A percentile compares a stretch with the other conserved stretches of the same genome.
phyloP scores from a whole-genome alignment of 1,140 invertebrate species.

The Caenorhabditis brenneri region DNA sequence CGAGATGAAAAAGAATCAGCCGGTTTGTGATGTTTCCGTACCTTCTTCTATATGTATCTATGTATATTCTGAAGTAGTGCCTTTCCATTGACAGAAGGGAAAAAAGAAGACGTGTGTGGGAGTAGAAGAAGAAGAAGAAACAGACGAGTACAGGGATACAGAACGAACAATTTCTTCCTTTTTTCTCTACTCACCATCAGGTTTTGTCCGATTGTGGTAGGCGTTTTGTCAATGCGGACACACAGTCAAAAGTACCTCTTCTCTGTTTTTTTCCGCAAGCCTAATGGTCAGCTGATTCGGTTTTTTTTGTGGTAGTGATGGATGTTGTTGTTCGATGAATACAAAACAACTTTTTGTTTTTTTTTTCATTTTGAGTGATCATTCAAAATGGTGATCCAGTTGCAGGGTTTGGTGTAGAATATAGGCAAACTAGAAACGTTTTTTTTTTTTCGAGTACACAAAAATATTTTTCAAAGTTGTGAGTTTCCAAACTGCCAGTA shows the following conservation, averaged over 20 bases:
- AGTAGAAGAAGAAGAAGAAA: not conserved
- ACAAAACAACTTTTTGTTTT: not conserved
- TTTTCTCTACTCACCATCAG: not conserved
- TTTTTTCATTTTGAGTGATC: not conserved
- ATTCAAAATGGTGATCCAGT: not conserved
- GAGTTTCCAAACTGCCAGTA: too few relatives aligned
- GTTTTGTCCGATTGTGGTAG: constrained; percentile 22
- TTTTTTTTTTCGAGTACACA: too few relatives aligned
- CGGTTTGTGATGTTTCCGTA: not conserved
- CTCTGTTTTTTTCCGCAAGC: not conserved
- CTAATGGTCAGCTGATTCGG: constrained; percentile 7
- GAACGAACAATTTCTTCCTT: not conserved
- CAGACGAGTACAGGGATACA: not conserved
- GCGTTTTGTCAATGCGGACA: constrained; percentile 10
- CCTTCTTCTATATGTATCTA: constrained; percentile 26
- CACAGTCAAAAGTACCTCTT: not conserved
- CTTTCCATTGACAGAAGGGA: not conserved
- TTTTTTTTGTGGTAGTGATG: too few relatives aligned
- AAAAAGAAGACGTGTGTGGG: constrained; percentile 8
- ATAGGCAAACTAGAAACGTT: too few relatives aligned
- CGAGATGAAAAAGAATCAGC: constrained; percentile 40
- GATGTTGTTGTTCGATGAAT: constrained; percentile 3
- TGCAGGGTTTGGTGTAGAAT: too few relatives aligned
- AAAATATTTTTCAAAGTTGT: too few relatives aligned
- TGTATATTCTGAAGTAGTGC: constrained; percentile 31